Percentiles rank a stretch among this genome's conserved stretches.
These are phyloP conservation scores for Drosophila mimica DNA, from an alignment of 2,888 invertebrate genomes.

Conservation along the genomic window DNA sequence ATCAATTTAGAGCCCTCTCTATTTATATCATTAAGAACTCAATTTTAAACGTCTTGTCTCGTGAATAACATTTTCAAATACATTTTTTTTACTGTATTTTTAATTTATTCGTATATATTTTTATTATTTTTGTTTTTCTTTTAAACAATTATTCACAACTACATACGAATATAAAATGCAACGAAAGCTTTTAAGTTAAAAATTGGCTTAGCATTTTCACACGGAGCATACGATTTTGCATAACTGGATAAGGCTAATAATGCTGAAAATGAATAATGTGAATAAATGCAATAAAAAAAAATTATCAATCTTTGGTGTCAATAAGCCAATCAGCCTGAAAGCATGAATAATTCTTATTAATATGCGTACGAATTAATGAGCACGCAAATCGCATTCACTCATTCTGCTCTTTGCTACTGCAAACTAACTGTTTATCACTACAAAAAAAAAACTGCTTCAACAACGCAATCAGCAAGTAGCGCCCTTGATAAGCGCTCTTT, in stretches of 20 bases:
- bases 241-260: background rate
- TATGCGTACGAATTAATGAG: background rate
- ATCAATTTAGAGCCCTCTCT: background rate
- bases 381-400: slow-evolving; percentile 4
- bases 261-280: background rate
- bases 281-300: background rate
- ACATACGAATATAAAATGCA: no score
- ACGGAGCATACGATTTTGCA: background rate
- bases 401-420: slow-evolving; percentile 15
- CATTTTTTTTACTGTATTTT: no score
- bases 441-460: slow-evolving; percentile 7
- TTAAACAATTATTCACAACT: no score
- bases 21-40: background rate
- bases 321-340: slow-evolving; percentile 4
- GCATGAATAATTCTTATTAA: background rate
- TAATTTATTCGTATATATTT: no score
- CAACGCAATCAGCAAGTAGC: slow-evolving; percentile 13
- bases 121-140: no score
- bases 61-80: background rate
- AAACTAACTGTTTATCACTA: slow-evolving; percentile 39
- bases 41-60: background rate
- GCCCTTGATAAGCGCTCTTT: slow-evolving; percentile 45
- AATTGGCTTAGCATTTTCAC: background rate
- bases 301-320: slow-evolving; percentile 9
- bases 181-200: background rate